These are phyloP conservation scores for Tenualosa thibaudeaui DNA, from an alignment of 2,797 vertebrate genomes.

Conservation along the genomic window DNA sequence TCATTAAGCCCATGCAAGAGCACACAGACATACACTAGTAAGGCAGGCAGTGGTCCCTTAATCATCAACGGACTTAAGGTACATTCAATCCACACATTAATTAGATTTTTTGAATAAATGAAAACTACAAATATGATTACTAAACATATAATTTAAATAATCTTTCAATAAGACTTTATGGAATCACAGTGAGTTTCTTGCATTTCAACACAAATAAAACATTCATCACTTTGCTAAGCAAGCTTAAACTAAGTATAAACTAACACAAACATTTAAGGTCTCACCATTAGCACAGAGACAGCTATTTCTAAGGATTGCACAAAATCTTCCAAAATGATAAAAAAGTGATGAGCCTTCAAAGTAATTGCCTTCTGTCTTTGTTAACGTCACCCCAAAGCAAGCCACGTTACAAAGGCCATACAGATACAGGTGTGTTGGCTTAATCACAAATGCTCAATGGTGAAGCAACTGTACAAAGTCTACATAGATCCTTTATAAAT, in stretches of 20 bases:
- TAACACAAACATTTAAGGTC: background rate
- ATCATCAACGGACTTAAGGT: background rate
- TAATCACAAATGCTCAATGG: background rate
- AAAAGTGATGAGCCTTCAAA: background rate
- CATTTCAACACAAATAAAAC: background rate
- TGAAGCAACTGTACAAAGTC: background rate
- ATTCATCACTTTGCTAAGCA: background rate
- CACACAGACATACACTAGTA: background rate
- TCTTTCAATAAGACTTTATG: no score
- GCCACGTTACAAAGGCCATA: background rate
- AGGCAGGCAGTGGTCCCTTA: background rate
- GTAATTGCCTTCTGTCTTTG: background rate
- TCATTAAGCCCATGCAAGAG: conserved; percentile 9
- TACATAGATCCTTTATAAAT: background rate
- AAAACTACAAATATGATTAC: background rate
- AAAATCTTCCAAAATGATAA: background rate
- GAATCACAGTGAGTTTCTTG: background rate
- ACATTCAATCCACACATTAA: background rate
- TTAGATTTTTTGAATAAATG: background rate
- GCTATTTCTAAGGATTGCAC: background rate
- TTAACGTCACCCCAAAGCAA: background rate
- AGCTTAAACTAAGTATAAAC: background rate
- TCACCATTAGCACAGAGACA: background rate
- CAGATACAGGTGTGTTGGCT: background rate
- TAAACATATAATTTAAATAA: background rate